Evolutionary conservation across 2,113 vertebrate genomes (phyloP).

Genomic region (Microtus pennsylvanicus): DNA sequence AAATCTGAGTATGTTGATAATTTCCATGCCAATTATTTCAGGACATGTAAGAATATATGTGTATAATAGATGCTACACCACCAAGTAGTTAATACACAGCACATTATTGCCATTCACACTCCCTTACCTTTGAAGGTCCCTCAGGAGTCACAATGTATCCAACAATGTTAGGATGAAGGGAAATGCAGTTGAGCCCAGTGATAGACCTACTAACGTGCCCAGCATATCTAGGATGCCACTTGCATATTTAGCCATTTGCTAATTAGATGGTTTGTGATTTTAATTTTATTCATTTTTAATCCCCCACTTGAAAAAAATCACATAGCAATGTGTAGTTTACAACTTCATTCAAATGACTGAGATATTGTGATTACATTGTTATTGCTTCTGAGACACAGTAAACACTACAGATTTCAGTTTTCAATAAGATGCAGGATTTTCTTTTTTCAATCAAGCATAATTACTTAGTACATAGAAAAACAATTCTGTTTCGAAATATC

Average conservation of each 20-base stretch:
- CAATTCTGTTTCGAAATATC: neutral
- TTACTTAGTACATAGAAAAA: neutral
- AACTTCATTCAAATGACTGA: neutral
- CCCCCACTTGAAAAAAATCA: neutral
- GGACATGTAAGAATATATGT: neutral
- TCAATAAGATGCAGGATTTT: neutral
- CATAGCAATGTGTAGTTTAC: neutral
- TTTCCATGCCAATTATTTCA: neutral
- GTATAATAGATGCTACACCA: neutral
- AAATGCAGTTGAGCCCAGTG: fast-evolving
- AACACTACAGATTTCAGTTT: neutral
- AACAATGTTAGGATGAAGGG: neutral
- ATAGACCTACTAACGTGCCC: fast-evolving
- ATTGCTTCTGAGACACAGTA: neutral
- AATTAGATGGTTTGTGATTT: neutral
- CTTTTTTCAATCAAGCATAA: neutral
- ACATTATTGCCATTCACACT: neutral
- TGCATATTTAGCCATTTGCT: fast-evolving
- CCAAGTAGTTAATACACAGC: fast-evolving
- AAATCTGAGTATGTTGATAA: no score
- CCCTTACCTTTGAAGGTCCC: neutral
- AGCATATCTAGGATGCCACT: neutral
- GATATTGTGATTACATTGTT: neutral
- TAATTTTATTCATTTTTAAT: neutral
- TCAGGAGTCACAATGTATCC: neutral